Percentiles rank a stretch among this genome's conserved stretches.
phyloP scores from a whole-genome alignment of 2,888 invertebrate species.

The Xestia xanthographa region DNA sequence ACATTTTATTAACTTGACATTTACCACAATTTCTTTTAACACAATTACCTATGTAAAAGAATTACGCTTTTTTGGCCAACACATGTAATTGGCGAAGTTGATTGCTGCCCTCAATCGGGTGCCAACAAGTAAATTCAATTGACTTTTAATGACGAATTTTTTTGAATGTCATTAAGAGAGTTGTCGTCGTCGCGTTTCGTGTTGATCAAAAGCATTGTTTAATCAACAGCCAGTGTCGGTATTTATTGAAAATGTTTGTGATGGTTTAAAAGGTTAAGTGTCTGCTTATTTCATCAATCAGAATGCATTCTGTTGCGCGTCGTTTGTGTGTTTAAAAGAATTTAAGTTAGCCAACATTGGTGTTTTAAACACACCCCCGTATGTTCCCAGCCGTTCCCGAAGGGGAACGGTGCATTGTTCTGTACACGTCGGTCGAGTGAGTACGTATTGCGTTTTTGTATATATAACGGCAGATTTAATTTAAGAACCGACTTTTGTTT shows the following conservation, averaged over 20 bases:
- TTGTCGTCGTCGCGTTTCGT: constrained; percentile 64
- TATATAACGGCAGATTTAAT: not conserved
- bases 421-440: too few species aligned
- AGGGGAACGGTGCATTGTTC: too few species aligned
- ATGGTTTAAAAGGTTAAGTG: not conserved
- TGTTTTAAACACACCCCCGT: too few species aligned
- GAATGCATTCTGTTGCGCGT: not conserved
- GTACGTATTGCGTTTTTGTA: not conserved
- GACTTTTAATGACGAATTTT: constrained; percentile 84
- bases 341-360: not conserved
- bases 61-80: constrained; percentile 37
- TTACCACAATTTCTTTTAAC: constrained; percentile 32
- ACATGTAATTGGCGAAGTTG: constrained; percentile 69
- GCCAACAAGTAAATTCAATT: constrained; percentile 84
- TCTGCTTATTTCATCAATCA: not conserved
- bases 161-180: constrained; percentile 79
- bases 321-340: not conserved
- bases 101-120: constrained; percentile 70
- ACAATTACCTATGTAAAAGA: constrained; percentile 28
- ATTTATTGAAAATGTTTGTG: constrained; percentile 28
- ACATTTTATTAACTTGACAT: not conserved
- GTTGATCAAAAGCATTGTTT: constrained; percentile 82
- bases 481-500: not conserved
- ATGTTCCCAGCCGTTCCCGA: too few species aligned
- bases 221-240: constrained; percentile 69